Evolutionary conservation across 2,797 vertebrate genomes (phyloP), one percentile per base, ranked within the genome.

Genomic region (Carduelis carduelis): DNA sequence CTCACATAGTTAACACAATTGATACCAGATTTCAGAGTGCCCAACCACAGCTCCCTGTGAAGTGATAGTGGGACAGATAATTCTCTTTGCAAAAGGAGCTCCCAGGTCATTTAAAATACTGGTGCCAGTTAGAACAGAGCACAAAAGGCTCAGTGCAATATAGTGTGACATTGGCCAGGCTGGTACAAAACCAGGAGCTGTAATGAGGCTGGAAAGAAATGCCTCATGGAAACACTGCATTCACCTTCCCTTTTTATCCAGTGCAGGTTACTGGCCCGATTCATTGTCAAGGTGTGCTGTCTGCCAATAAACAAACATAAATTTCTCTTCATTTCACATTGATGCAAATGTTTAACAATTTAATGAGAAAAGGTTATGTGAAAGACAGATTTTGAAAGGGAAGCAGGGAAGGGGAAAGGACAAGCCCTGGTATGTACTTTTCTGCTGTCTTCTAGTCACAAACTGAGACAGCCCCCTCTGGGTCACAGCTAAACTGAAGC

Each of bases 301-400:
- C 91, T 83, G 75, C 70, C 84, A 81, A 64, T 44, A 76, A 93
- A 59, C 20, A 49, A 74, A 59, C 34, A 60, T 35, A 44, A 19
- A 80, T 26, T 39, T 83, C 14, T 50, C 32, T 57, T 47, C 12
- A 44, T 78, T 91, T 89, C 43, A 30, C 2, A 6, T n/a, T 1
- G 0, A 44, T 53, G 22, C 21, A 93, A 56, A 77, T 1, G 0
- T 50, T 74, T 83, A 75, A 53, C 37, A 50, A 60, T 63, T 71
- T 37, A 55, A 49, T 15, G 14, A 66, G 21, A 47, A 63, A 76
- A 84, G 8, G 63, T 22, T 22, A 44, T 20, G 12, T 72, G 60
- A 79, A 70, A 12, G 49, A 61, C 26, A 61, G 26, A 66, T 70
- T 63, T 32, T 55, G 37, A 53, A 57, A 68, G 14, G 22, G 16